Evolutionary conservation across 2,113 vertebrate species (phyloP), one percentile per base, ranked within the genome.

Genomic region (Noctilio leporinus): DNA sequence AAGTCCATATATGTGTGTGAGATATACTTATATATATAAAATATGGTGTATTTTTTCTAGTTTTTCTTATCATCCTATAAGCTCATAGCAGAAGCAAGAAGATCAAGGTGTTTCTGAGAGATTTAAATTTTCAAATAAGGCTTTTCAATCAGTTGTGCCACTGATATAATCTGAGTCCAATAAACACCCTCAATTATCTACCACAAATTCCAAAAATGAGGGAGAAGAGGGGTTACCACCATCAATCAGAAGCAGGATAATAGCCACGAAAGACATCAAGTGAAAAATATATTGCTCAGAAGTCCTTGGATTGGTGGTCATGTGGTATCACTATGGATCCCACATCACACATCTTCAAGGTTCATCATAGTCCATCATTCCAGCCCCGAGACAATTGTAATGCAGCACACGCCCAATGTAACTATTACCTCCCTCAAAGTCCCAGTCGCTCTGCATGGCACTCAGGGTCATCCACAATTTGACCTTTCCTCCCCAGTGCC

Each of bases 51-150:
- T 43, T 67, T n/a, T 76, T 77, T 59, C 51, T 62, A 49, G 10
- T n/a, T 85, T 95, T 85, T 45, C 26, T 73, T 57, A 64, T 59
- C 7, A 69, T 55, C 7, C 17, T 26, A 35, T 57, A 77, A 65
- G 17, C 47, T 75, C 53, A 83, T 22, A 75, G 51, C 53, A 75
- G 11, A 1, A 15, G 8, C 53, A 92, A 84, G 38, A 92, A 84
- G 38, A 88, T 49, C 38, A 96, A 83, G 55, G 53, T 51, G 10
- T 64, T 85, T 87, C 65, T 80, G 19, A 80, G 49, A 30, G 12
- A 77, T 15, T 88, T 51, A 76, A 90, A 93, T 62, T 22, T 77
- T 91, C 47, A 91, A 92, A 40, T 69, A 77, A 76, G 33, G 43
- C 26, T 84, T 92, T 69, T 70, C 30, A 40, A 20, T 67, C 33